Base-by-base conservation (phyloP, 2,888 invertebrate species). In the Mellilla xanthometata region DNA sequence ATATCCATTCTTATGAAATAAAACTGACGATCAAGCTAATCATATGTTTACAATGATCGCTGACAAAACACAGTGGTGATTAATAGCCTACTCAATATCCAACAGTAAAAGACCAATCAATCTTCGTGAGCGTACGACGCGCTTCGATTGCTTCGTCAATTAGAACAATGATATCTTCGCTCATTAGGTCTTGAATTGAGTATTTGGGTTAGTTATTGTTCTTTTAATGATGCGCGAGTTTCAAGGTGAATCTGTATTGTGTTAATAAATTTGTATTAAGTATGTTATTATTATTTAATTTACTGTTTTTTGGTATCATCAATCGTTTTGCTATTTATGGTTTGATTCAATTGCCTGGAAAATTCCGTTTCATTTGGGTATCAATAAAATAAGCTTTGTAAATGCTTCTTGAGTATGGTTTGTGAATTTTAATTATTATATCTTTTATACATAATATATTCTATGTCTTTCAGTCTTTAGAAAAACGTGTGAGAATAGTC, bases 81-180 rank as follows among this genome's bases (percentile, higher is more conserved):
- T 57, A 53, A 57, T 57, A 38, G 41, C 33, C 43, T 38, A 32
- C 44, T 55, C 39, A 54, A 49, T 51, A 49, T 40, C 35, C 46
- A 27, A 29, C 34, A 34, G 39, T 43, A 28, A 39, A 29, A 40
- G 52, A 38, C 44, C 46, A 52, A 54, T 58, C 49, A 58, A 58
- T 58, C 58, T 54, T 58, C 52, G 53, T 55, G 49, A 41, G 2
- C 35, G 6, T 36, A 49, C 43, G 57, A 41, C 41, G 42, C 52
- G 55, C 52, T 54, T 58, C 55, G 52, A 52, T 53, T 53, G 44
- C 55, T 12, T 26, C 47, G 39, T 54, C 58, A 55, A 53, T 58
- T 58, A 53, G 53, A 49, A 49, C 49, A 53, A 55, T 53, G 52
- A 55, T 50, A 46, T 23, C 31, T 42, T 38, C 39, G 30, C 50